Conservation (phyloP, 2,797 vertebrate genomes). For the Myotis findleyi region DNA sequence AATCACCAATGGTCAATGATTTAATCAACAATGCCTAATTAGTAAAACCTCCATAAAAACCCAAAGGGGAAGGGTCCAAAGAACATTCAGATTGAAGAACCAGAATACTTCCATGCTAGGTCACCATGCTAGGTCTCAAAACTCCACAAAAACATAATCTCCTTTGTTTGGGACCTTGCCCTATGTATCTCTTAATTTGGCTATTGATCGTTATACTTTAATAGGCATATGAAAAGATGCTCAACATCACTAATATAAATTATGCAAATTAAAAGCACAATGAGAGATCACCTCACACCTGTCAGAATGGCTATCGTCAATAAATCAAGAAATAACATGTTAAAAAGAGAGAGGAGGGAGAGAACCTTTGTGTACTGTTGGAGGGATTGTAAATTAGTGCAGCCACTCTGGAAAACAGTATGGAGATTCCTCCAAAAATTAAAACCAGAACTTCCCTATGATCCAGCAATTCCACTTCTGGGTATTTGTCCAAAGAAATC, state of each 20-base stretch:
- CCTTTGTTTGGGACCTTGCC: background rate
- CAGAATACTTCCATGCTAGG: background rate
- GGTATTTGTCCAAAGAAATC: background rate
- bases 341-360: background rate
- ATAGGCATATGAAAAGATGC: background rate
- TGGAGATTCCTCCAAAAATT: background rate
- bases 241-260: background rate
- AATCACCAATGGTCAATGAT: background rate
- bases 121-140: background rate
- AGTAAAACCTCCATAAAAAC: background rate
- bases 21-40: background rate
- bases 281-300: background rate
- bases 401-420: background rate
- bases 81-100: background rate
- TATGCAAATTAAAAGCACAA: background rate
- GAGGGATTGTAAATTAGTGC: background rate
- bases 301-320: background rate
- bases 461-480: background rate
- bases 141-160: background rate
- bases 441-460: background rate
- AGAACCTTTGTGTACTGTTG: background rate
- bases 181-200: background rate
- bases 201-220: background rate
- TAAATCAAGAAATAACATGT: background rate
- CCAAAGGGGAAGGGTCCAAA: background rate